Percentiles rank a stretch among this genome's conserved stretches.
phyloP scores from a whole-genome alignment of 37 sponge, comb jelly and placozoan species.

The Aphrocallistes beatrix region DNA sequence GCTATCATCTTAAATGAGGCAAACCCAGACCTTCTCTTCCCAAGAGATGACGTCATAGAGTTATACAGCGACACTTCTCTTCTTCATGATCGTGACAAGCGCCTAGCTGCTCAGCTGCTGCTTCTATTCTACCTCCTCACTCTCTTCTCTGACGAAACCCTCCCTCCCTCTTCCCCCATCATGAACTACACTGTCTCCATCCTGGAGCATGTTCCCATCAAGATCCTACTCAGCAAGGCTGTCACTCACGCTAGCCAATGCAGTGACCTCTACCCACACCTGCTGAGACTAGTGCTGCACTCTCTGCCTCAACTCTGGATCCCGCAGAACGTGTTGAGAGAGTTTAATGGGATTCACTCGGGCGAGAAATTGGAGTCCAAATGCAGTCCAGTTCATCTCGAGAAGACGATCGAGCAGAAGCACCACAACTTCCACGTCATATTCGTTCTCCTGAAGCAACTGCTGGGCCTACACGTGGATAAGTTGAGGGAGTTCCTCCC shows the following conservation, averaged over 20 bases:
- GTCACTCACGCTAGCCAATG: not conserved
- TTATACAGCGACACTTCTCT: not conserved
- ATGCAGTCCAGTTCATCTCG: not conserved
- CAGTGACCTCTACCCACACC: not conserved
- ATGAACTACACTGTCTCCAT: not conserved
- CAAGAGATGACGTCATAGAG: not conserved
- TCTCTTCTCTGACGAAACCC: not conserved
- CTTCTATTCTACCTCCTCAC: not conserved
- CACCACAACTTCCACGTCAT: not conserved
- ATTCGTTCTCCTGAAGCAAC: not conserved
- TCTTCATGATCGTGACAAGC: not conserved
- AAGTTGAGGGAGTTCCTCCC: not conserved
- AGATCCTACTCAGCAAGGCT: slow-evolving; percentile 13
- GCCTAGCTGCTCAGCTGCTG: not conserved
- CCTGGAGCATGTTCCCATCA: not conserved
- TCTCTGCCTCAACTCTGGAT: not conserved
- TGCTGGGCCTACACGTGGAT: not conserved
- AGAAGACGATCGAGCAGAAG: not conserved
- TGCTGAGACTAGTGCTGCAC: not conserved
- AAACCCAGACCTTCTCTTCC: not conserved
- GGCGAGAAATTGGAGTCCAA: not conserved
- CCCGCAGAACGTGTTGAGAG: not conserved
- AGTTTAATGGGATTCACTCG: not conserved
- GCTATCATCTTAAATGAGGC: not conserved
- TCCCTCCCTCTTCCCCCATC: not conserved